Evolutionary conservation across 1,140 invertebrate species (phyloP), one percentile per base, ranked within the genome.

Genomic region (Pogonomyrmex barbatus): DNA sequence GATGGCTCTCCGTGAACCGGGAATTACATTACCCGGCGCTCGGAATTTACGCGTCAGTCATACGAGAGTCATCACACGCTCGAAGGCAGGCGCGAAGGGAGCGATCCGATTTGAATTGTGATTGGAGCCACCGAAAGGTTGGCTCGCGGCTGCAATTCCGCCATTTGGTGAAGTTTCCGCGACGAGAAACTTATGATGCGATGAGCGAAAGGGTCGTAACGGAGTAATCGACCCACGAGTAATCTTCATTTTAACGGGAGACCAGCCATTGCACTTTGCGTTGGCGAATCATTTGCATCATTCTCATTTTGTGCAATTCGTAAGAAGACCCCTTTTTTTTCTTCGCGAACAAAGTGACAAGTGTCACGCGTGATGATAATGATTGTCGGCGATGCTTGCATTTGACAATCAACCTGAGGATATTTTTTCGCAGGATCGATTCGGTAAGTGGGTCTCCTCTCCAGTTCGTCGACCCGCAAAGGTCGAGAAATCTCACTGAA

Each of bases 391-490:
- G 67, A 70, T 30, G 17, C 67, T 12, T 24, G 24, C 24, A 24
- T 24, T 24, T 24, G 24, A 24, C 24, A 47, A 68, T 68, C 33
- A 33, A 73, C 12, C 52, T 10, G 24, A 71, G 45, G 24, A 75
- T 42, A 75, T 58, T 56, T 58, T 56, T 42, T n/a, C n/a, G 52
- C 52, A 39, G n/a, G n/a, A 58, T 76, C 24, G 54, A 58, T 73
- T 54, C 30, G 17, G 33, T 6, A 42, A 75, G 36, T 24, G 42
- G 24, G 17, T 39, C 10, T 39, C 50, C 17, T 9, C 0, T 9
- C 8, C 9, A 8, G 30, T 54, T 50, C 4, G 4, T 76, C 3
- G 71, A 76, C 54, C 24, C 12, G 36, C 12, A 17, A 76, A 58
- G 73, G n/a, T 58, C 8, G 39, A 14, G 10, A 39, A 9, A 42